Conservation (phyloP, 2,888 invertebrate genomes). For the Cremastinae sp. region DNA sequence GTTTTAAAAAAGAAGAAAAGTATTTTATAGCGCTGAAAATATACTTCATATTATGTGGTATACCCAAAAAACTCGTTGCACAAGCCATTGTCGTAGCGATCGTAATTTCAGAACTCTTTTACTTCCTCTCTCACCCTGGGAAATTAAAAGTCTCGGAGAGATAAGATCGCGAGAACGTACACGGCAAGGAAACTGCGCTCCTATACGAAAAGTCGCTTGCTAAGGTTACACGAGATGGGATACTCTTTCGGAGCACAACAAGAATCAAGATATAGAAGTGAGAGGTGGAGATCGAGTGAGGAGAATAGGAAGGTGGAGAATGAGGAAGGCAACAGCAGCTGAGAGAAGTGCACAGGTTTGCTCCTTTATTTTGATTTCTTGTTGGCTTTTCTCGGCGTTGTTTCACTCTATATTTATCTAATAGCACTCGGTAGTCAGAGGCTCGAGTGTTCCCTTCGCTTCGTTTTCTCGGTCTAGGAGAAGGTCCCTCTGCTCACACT, state of each 20-base stretch:
- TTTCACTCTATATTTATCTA: constrained; percentile 78
- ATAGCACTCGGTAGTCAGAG: constrained; percentile 69
- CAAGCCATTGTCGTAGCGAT: constrained; percentile 34
- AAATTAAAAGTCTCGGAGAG: constrained; percentile 59
- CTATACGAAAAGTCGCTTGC: constrained; percentile 27
- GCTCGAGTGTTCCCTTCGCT: constrained; percentile 23
- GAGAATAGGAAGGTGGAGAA: constrained; percentile 32
- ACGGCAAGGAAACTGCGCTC: constrained; percentile 7
- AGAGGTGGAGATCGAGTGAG: constrained; percentile 13
- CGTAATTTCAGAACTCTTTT: constrained; percentile 45
- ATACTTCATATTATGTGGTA: constrained; percentile 2
- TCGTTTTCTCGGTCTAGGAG: constrained; percentile 20
- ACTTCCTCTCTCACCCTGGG: constrained; percentile 14
- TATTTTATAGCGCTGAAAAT: neutral
- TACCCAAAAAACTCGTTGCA: constrained; percentile 38
- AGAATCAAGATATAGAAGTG: constrained; percentile 46
- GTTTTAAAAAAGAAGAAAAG: too few species aligned
- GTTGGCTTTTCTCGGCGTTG: constrained; percentile 60
- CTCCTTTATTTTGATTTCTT: constrained; percentile 62
- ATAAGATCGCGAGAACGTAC: constrained; percentile 57
- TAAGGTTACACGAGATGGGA: constrained; percentile 39
- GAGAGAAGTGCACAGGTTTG: constrained; percentile 45
- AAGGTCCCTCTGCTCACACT: constrained; percentile 45
- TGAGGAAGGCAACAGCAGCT: constrained; percentile 25
- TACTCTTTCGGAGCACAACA: constrained; percentile 49